These are phyloP conservation scores for Himalopsyche anomala DNA, from an alignment of 2,888 invertebrate genomes.

Conservation along the genomic window DNA sequence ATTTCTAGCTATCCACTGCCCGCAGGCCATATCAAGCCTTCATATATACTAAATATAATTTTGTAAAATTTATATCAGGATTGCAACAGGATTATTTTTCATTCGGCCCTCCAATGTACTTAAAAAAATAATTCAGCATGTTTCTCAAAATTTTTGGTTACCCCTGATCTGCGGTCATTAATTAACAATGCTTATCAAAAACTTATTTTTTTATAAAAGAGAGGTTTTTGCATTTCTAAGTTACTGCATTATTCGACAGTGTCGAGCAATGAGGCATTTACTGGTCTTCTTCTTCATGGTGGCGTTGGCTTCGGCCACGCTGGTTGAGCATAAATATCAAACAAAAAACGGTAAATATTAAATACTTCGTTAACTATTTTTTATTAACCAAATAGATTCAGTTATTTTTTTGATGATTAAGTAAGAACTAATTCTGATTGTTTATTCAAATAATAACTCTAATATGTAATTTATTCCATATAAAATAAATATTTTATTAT, in stretches of 20 bases:
- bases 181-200: not conserved
- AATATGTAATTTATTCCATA: too few relatives aligned
- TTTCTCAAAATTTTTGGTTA: too few relatives aligned
- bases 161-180: not conserved
- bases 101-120: too few relatives aligned
- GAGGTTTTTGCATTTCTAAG: not conserved
- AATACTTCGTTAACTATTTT: not conserved
- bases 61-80: too few relatives aligned
- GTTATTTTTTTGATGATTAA: not conserved
- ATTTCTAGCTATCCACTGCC: too few relatives aligned
- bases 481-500: not conserved
- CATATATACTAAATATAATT: too few relatives aligned
- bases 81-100: too few relatives aligned
- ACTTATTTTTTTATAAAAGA: constrained; percentile 47
- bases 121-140: too few relatives aligned
- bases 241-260: constrained; percentile 51
- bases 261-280: constrained; percentile 62
- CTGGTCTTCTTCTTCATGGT: constrained; percentile 63
- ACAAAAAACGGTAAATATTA: constrained; percentile 60
- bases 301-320: constrained; percentile 61
- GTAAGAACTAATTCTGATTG: not conserved
- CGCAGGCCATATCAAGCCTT: too few relatives aligned
- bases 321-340: constrained; percentile 53
- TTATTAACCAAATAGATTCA: not conserved
- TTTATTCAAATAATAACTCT: not conserved